These are phyloP conservation scores for Dipodomys stephensi DNA, from an alignment of 2,113 vertebrate genomes.

Conservation along the genomic window DNA sequence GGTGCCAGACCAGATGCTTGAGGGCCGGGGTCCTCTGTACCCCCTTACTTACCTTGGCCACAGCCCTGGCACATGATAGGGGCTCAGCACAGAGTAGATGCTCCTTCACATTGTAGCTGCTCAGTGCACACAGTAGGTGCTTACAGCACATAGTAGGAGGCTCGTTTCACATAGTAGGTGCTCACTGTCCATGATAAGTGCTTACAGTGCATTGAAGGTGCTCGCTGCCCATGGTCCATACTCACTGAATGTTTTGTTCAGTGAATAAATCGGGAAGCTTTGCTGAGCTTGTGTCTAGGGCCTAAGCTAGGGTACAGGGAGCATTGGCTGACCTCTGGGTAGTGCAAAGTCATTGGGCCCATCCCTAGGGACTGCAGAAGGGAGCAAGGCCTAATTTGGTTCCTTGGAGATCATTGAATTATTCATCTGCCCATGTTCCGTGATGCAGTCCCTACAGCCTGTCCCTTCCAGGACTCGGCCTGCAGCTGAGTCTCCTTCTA, in stretches of 20 bases:
- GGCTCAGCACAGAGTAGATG: background rate
- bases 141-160: background rate
- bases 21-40: fast-evolving
- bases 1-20: background rate
- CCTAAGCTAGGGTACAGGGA: background rate
- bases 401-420: constrained; percentile 20
- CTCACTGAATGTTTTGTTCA: background rate
- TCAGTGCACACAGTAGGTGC: background rate
- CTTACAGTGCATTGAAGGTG: background rate
- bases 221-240: fast-evolving
- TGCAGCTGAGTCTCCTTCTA: background rate
- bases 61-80: background rate
- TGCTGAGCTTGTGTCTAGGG: background rate
- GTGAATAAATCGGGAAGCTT: background rate
- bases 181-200: background rate
- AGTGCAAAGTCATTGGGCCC: background rate
- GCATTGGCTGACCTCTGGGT: background rate
- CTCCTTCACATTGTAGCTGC: background rate
- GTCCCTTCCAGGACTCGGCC: background rate
- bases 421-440: background rate
- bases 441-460: background rate
- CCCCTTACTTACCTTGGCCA: background rate
- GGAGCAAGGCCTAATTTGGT: background rate
- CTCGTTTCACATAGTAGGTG: background rate
- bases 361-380: background rate